Percentiles rank a stretch among this genome's conserved stretches.
Evolutionary conservation across 2,113 vertebrate species (phyloP).

Genomic region (Collichthys lucidus): DNA sequence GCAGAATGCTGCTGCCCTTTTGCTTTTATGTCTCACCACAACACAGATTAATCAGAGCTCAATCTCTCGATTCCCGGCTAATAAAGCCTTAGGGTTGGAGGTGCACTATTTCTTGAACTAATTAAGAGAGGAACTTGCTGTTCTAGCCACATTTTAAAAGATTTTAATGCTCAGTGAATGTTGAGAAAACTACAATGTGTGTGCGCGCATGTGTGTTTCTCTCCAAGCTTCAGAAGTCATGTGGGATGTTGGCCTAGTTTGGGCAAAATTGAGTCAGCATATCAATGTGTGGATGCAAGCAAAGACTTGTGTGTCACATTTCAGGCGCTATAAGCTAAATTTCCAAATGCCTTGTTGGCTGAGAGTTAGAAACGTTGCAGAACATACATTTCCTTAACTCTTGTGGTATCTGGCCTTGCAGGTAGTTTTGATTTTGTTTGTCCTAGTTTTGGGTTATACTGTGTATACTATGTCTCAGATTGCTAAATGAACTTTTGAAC

Average conservation of each 20-base stretch:
- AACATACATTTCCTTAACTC: neutral
- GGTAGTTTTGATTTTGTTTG: neutral
- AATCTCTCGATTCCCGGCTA: conserved; percentile 56
- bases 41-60: conserved; percentile 64
- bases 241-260: conserved; percentile 70
- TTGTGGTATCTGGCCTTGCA: neutral
- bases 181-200: conserved; percentile 36
- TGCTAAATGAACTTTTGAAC: neutral
- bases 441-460: neutral
- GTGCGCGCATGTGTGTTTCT: no score
- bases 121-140: conserved; percentile 74
- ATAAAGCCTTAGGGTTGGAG: conserved; percentile 65
- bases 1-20: conserved; percentile 42
- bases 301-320: conserved; percentile 19
- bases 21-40: conserved; percentile 49
- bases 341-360: neutral
- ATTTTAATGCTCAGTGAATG: conserved; percentile 50
- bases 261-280: conserved; percentile 53
- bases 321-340: neutral
- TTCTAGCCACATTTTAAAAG: conserved; percentile 55
- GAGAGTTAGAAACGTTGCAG: neutral
- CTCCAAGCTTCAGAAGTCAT: conserved; percentile 51
- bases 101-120: conserved; percentile 65
- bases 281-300: conserved; percentile 32
- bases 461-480: neutral